phyloP scores from a whole-genome alignment of 2,888 invertebrate genomes.

The Euplexia lucipara region DNA sequence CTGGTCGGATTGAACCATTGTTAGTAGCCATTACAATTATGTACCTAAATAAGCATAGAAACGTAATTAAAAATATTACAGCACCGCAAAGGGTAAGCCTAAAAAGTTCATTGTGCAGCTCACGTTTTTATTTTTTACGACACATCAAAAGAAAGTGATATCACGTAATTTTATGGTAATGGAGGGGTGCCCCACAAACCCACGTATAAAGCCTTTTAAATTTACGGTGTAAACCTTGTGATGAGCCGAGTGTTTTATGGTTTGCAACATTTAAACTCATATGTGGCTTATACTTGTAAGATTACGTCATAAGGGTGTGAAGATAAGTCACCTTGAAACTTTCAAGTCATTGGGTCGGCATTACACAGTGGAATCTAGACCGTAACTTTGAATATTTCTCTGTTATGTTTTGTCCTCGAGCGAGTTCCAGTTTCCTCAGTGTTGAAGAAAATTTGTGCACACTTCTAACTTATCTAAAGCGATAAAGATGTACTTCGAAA shows the following conservation, averaged over 20 bases:
- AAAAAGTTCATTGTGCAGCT: slow-evolving; percentile 68
- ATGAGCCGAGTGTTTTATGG: slow-evolving; percentile 84
- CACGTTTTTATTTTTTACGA: slow-evolving; percentile 85
- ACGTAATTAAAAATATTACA: slow-evolving; percentile 69
- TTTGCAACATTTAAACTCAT: slow-evolving; percentile 80
- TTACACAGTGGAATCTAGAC: slow-evolving; percentile 28
- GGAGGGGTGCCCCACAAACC: slow-evolving; percentile 81
- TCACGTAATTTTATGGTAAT: slow-evolving; percentile 90
- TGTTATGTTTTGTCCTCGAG: slow-evolving; percentile 50
- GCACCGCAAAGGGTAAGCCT: slow-evolving; percentile 60
- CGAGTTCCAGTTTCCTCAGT: slow-evolving; percentile 43
- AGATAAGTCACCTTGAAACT: slow-evolving; percentile 41
- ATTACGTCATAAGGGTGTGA: slow-evolving; percentile 46
- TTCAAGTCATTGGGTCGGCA: slow-evolving; percentile 30
- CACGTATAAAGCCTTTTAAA: slow-evolving; percentile 87
- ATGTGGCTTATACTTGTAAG: slow-evolving; percentile 64
- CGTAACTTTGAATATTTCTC: slow-evolving; percentile 38
- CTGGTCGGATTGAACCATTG: background rate
- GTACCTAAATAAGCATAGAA: slow-evolving; percentile 43
- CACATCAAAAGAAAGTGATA: slow-evolving; percentile 90
- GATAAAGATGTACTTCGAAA: slow-evolving; percentile 51
- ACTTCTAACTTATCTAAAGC: slow-evolving; percentile 54
- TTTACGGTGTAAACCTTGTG: slow-evolving; percentile 83
- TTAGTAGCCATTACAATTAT: background rate
- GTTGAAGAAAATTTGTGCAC: slow-evolving; percentile 50